Conservation (phyloP, 2,888 invertebrate genomes). For the Diarsia brunnea region DNA sequence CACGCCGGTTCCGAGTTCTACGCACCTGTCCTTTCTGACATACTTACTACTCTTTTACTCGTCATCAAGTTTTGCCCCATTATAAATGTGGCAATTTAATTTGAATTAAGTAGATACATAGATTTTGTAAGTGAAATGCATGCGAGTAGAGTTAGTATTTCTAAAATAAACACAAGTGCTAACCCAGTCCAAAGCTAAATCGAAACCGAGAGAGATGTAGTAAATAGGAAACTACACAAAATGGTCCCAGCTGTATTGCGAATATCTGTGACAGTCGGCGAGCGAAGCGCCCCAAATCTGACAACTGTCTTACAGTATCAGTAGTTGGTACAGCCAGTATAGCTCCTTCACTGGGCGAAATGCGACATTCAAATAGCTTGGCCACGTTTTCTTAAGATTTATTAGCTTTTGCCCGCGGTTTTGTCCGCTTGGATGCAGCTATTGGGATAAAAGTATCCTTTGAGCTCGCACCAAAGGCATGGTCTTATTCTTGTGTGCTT, state of each 20-base stretch:
- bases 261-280: slow-evolving; percentile 27
- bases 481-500: neutral
- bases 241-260: slow-evolving; percentile 37
- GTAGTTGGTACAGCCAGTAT: slow-evolving; percentile 13
- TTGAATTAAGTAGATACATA: no score
- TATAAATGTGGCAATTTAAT: no score
- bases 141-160: neutral
- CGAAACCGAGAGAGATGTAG: slow-evolving; percentile 22
- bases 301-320: slow-evolving; percentile 27
- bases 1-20: no score
- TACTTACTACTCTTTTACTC: no score
- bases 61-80: no score
- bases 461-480: neutral
- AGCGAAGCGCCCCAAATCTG: slow-evolving; percentile 25
- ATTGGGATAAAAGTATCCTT: neutral
- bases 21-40: no score
- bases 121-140: neutral
- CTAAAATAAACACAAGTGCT: slow-evolving; percentile 18
- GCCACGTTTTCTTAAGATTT: slow-evolving; percentile 10
- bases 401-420: neutral
- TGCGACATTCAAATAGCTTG: slow-evolving; percentile 1
- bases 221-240: slow-evolving; percentile 25
- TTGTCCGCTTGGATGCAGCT: neutral
- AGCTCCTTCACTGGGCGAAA: slow-evolving; percentile 14
- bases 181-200: slow-evolving; percentile 17